Evolutionary conservation across 2,113 vertebrate genomes (phyloP), one percentile per base, ranked within the genome.

Genomic region (Amblyopsis rosae): DNA sequence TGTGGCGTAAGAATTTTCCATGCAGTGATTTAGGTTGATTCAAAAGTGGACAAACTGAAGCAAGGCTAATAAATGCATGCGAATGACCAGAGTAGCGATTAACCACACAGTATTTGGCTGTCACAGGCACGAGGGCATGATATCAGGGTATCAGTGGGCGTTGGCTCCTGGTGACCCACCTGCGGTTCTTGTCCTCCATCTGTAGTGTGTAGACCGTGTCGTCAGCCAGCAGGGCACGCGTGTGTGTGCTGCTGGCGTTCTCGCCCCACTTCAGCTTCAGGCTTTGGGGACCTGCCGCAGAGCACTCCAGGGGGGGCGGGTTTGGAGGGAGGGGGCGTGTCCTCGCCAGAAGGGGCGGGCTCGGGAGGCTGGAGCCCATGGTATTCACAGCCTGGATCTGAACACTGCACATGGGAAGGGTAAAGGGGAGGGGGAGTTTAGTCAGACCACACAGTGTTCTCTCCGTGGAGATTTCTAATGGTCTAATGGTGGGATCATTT

Each of bases 251-350:
- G 77, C 84, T 79, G 59, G 82, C 93, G 65, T 95, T 94, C 67
- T 98, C 97, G 0, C 95, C 96, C 98, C 98, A 99, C 47, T 96
- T 98, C 49, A 99, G 92, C 90, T 98, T 98, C 72, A 99, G 94
- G 86, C 97, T 99, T 92, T 99, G 98, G 10, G 98, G 98, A 68
- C 98, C 98, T 0, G 95, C 92, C 0, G 96, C 96, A 1, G 95
- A 92, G 77, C 98, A 99, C 62, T 99, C 98, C 3, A 99, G 91
- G 62, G 94, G 93, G 32, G 98, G 97, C 64, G 98, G 96, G 54
- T 91, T 88, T 0, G 98, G 98, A 6, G 98, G 98, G 17, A 98
- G 90, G 0, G 96, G 96, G 77, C 94, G 94, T 64, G 98, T 99
- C 91, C 94, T 95, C 46, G 90, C 93, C 62, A 87, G 91, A 79